phyloP scores from a whole-genome alignment of 2,888 invertebrate genomes.

The Tinea semifulvella region DNA sequence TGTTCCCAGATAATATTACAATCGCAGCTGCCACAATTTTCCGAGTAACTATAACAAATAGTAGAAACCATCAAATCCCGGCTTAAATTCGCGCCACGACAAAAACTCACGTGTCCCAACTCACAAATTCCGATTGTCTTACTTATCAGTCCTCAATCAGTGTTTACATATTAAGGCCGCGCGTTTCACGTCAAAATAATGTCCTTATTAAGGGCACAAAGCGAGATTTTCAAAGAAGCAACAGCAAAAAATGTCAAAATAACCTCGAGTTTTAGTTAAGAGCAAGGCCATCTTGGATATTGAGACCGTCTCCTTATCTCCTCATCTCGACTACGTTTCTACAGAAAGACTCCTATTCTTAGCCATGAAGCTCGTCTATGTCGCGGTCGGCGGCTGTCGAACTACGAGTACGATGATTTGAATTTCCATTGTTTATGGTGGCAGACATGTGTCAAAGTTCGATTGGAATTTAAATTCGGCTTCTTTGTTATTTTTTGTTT shows the following conservation, averaged over 20 bases:
- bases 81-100: constrained; percentile 26
- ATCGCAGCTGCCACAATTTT: constrained; percentile 8
- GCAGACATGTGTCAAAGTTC: constrained; percentile 68
- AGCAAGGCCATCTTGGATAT: constrained; percentile 66
- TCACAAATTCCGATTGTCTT: constrained; percentile 46
- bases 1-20: not conserved
- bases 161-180: constrained; percentile 60
- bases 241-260: constrained; percentile 59
- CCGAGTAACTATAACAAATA: constrained; percentile 7
- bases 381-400: constrained; percentile 48
- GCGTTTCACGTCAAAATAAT: constrained; percentile 63
- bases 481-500: constrained; percentile 52
- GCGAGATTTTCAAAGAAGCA: constrained; percentile 53
- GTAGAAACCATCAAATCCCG: constrained; percentile 19
- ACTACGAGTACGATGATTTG: constrained; percentile 57
- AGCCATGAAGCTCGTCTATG: constrained; percentile 47
- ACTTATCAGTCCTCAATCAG: constrained; percentile 61
- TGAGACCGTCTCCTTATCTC: constrained; percentile 63
- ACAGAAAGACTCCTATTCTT: constrained; percentile 54
- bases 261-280: constrained; percentile 54
- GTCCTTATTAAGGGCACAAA: constrained; percentile 63
- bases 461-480: constrained; percentile 67
- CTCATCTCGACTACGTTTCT: constrained; percentile 60
- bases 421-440: constrained; percentile 67
- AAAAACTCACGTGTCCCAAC: constrained; percentile 37